Evolutionary conservation across 2,888 invertebrate species (phyloP), one percentile per base, ranked within the genome.

Genomic region (Chrysolina americana): DNA sequence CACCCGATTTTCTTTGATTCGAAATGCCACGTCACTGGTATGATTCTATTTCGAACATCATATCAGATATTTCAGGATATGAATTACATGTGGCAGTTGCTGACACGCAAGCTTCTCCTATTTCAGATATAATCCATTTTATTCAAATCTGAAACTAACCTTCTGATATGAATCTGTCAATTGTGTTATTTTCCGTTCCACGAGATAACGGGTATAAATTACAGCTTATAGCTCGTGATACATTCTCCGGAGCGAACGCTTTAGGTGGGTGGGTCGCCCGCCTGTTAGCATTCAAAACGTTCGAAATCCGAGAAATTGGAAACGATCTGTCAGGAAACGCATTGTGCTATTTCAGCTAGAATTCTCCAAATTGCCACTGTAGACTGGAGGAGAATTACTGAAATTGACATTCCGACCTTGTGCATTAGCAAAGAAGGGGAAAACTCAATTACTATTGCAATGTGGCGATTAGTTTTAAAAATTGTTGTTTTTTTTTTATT

Each of bases 111-210:
- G n/a, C n/a, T n/a, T n/a, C n/a, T n/a, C n/a, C n/a, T n/a, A n/a
- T n/a, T n/a, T n/a, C n/a, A n/a, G n/a, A n/a, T n/a, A n/a, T n/a
- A n/a, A n/a, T n/a, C n/a, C n/a, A n/a, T n/a, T n/a, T n/a, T n/a
- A n/a, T n/a, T n/a, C n/a, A n/a, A n/a, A n/a, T n/a, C n/a, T n/a
- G n/a, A n/a, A n/a, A n/a, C n/a, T n/a, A n/a, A 65, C 65, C 41
- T 68, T 48, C 68, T 68, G 68, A 41, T 53, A 13, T 41, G 21
- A 21, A 53, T 36, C 68, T 53, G 68, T 13, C 68, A 68, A 9
- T 66, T 17, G 36, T 66, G 66, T 50, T 66, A 66, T 66, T 66
- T 66, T 44, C 19, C 41, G n/a, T 56, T 13, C 11, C 59, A 10
- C n/a, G 59, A 28, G 13, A 59, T 36, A 36, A 59, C 23, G 59